These are phyloP conservation scores for Chunga burmeisteri DNA, from an alignment of 2,113 vertebrate genomes.

Conservation along the genomic window DNA sequence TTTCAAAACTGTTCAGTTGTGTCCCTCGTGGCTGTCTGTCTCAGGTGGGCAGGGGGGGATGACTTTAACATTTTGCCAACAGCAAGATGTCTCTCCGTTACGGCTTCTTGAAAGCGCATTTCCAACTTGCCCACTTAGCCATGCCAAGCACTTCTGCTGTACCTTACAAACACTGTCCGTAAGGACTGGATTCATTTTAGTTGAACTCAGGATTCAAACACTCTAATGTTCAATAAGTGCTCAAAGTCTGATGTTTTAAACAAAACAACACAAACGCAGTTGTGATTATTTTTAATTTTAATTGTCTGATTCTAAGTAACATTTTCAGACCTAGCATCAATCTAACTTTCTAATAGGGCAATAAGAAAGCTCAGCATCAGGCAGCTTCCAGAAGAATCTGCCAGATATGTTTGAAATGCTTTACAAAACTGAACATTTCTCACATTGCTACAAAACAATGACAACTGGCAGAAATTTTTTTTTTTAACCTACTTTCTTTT, in stretches of 20 bases:
- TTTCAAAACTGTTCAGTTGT: neutral
- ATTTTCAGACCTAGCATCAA: neutral
- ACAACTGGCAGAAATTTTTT: neutral
- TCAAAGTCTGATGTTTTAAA: neutral
- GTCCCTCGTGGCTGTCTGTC: no score
- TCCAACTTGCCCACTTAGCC: neutral
- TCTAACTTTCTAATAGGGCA: neutral
- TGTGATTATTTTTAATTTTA: conserved; percentile 14
- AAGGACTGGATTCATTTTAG: neutral
- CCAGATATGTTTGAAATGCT: neutral
- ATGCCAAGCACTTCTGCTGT: accelerated
- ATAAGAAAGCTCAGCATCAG: neutral
- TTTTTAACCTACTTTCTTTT: neutral
- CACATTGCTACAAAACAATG: neutral
- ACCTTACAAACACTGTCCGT: accelerated
- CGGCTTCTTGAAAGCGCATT: neutral
- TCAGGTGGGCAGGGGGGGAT: no score
- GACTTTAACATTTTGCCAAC: neutral
- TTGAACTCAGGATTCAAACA: neutral
- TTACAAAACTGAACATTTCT: neutral
- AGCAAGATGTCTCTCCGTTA: no score
- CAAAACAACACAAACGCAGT: neutral
- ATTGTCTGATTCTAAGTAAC: neutral
- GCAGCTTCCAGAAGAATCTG: neutral
- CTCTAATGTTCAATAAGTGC: neutral